Evolutionary conservation across 1,140 invertebrate species (phyloP), one percentile per base, ranked within the genome.

Genomic region (Drosophila tsacasi): DNA sequence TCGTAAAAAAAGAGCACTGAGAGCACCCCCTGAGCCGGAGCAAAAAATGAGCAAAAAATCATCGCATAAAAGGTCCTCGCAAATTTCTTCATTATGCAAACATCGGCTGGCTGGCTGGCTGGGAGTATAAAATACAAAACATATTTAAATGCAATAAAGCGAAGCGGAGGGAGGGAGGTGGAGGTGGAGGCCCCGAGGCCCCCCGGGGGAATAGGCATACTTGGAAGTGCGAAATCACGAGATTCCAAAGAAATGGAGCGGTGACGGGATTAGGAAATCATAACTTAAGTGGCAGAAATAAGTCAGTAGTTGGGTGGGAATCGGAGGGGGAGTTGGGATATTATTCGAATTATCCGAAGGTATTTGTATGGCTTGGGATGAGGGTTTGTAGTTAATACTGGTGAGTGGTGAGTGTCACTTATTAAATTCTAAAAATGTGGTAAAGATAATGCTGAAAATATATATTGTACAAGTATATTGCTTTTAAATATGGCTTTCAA

Each of bases 131-230:
- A 76, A 71, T 63, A 78, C 57, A 58, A 77, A 78, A 78, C 76
- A 78, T 78, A 78, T 78, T 78, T 78, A 78, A 78, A 78, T 78
- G 76, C 76, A 78, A 78, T 78, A 78, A 78, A 78, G 75, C 58
- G 63, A 58, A 71, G 39, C 40, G 39, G 12, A 12, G 32, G 17
- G 13, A 10, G 21, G 39, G 27, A 27, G 27, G 0, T 3, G 27
- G 27, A 27, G 27, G 27, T 27, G 27, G 30, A 12, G 2, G 30
- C 30, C 30, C 30, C 2, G 2, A 3, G 6, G 27, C 27, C 27
- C 5, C 27, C 27, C 12, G 35, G n/a, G 32, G 5, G 52, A 32
- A 35, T 49, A 44, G 39, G 27, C 42, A 40, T 52, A 13, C 40
- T 67, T 69, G 21, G 13, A 69, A 67, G 66, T 52, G 47, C 25